phyloP scores from a whole-genome alignment of 2,797 vertebrate genomes.

The Falco rusticolus region DNA sequence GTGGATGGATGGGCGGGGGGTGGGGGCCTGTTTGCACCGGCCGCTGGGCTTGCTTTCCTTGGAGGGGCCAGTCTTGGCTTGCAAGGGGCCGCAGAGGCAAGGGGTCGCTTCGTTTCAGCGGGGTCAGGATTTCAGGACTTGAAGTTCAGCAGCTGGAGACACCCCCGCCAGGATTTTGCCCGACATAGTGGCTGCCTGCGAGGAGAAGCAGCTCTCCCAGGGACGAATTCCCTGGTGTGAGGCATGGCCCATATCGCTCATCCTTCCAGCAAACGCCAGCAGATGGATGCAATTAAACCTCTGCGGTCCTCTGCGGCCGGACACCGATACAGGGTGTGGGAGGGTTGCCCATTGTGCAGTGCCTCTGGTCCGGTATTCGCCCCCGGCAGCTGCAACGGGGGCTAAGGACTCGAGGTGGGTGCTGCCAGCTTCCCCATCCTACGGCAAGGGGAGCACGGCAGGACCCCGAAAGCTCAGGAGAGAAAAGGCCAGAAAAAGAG shows the following conservation, averaged over 20 bases:
- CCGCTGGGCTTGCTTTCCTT: not conserved
- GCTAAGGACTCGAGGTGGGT: not conserved
- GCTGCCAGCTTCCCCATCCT: not conserved
- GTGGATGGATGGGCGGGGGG: not conserved
- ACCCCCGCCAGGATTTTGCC: not conserved
- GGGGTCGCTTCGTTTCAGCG: not conserved
- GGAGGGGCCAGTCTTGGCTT: not conserved
- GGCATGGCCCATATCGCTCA: not conserved
- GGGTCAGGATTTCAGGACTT: not conserved
- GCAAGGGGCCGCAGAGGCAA: not conserved
- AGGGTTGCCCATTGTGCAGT: not conserved
- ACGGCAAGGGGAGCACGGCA: not conserved
- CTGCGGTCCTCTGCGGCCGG: not conserved
- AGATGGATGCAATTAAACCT: constrained; percentile 20
- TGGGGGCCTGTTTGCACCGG: not conserved
- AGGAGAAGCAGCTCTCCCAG: not conserved
- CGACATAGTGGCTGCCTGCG: not conserved
- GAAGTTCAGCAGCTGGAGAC: not conserved
- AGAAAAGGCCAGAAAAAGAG: not conserved
- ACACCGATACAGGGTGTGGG: not conserved
- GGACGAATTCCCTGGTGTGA: not conserved
- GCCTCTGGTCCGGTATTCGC: not conserved
- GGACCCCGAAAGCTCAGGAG: not conserved
- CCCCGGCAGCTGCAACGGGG: not conserved
- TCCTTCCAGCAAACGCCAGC: not conserved